Evolutionary conservation across 2,888 invertebrate genomes (phyloP), one percentile per base, ranked within the genome.

Genomic region (Agonopterix heracliana): DNA sequence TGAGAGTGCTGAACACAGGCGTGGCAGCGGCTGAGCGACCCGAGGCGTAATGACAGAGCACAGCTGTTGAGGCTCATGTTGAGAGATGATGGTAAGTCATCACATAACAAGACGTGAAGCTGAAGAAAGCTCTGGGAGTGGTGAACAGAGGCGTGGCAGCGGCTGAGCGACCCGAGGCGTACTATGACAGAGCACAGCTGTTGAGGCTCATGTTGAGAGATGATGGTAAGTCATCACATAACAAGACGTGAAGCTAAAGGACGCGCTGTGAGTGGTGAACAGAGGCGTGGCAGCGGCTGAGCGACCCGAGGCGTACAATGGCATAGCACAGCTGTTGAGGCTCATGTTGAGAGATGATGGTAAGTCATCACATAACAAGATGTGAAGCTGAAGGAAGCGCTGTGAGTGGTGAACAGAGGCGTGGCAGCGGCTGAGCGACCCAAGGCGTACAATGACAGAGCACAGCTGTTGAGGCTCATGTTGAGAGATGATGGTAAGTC

Each of bases 151-250:
- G 94, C 0, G 90, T 96, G 9, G 60, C 81, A 14, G 69, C 88
- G 1, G 90, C 92, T 1, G 70, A 86, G 0, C 89, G 94, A 47
- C 91, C 97, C 0, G 94, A 95, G 0, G 90, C 93, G 0, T 95
- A 94, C 68, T 98, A 98, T 74, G 98, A 98, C 74, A 89, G 97
- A 48, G 98, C 98, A 0, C 97, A 98, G 77, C 91, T 95, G 4
- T 84, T 93, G 50, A 90, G 97, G 47, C 90, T 97, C 11, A 90
- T 92, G 73, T 92, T 92, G 53, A 90, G 91, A 63, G 91, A 93
- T 66, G 86, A 92, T 63, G 94, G 96, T 96, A 83, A 45, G 50
- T 55, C 45, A 43, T 9, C 3, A 43, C 11, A 43, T 35, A 10
- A 36, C 87, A 97, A 73, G 71, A 75, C 1, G 93, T 93, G 0